Percentiles rank a stretch among this genome's conserved stretches.
phyloP scores from a whole-genome alignment of 2,888 invertebrate species.

The Galerucella calmariensis region DNA sequence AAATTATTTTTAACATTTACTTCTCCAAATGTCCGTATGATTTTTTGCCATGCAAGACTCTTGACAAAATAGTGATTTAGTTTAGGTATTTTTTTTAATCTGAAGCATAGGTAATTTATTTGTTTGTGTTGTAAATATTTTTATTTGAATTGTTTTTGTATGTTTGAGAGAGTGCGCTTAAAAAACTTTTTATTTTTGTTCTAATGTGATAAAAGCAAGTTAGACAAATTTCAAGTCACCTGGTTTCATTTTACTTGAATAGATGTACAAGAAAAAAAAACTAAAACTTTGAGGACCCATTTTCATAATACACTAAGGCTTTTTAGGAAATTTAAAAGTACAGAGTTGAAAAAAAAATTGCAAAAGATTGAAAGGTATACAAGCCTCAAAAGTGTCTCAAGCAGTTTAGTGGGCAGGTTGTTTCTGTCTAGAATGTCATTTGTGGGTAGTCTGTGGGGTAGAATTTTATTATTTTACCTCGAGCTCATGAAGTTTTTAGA shows the following conservation, averaged over 20 bases:
- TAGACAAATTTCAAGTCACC: background rate
- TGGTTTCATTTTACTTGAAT: background rate
- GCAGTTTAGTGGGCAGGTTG: too few relatives aligned
- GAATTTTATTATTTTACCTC: too few relatives aligned
- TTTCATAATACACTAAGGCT: too few relatives aligned
- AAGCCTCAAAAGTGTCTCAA: too few relatives aligned
- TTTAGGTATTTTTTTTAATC: conserved; percentile 57
- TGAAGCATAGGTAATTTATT: conserved; percentile 59
- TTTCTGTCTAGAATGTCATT: too few relatives aligned
- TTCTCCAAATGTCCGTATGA: conserved; percentile 51
- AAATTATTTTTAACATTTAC: conserved; percentile 57
- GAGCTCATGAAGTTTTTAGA: too few relatives aligned
- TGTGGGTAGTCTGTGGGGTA: too few relatives aligned
- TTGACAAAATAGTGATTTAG: conserved; percentile 63
- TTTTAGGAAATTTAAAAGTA: too few relatives aligned
- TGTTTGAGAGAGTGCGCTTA: conserved; percentile 58
- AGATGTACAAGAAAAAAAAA: too few relatives aligned
- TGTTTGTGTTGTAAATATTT: conserved; percentile 62
- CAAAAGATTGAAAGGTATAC: too few relatives aligned
- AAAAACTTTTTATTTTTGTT: background rate
- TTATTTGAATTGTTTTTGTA: conserved; percentile 57
- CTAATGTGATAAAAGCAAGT: background rate
- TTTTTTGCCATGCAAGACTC: conserved; percentile 60
- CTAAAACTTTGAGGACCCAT: too few relatives aligned
- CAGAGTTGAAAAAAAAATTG: too few relatives aligned